A percentile compares a stretch with the other conserved stretches of the same genome.
phyloP scores from a whole-genome alignment of 2,888 invertebrate species.

The Nematopogon swammerdamellus region DNA sequence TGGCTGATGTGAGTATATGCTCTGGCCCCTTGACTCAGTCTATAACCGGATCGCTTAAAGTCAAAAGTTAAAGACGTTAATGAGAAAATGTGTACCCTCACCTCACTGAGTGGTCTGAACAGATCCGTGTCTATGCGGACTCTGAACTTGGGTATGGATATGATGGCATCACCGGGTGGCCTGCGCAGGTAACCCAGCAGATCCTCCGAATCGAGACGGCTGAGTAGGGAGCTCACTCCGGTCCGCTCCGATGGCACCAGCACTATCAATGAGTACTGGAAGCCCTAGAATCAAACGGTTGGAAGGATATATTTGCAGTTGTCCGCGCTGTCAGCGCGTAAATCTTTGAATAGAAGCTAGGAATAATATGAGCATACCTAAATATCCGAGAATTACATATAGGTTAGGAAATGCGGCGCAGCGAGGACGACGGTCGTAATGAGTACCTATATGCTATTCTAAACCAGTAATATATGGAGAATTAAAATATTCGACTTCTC shows the following conservation, averaged over 20 bases:
- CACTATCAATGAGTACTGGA: constrained; percentile 43
- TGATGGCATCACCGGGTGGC: constrained; percentile 21
- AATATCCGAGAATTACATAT: too few species aligned
- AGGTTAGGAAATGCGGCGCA: too few species aligned
- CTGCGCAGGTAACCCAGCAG: constrained; percentile 27
- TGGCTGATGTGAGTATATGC: too few species aligned
- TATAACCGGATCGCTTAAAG: too few species aligned
- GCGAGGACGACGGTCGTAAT: too few species aligned
- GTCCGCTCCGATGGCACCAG: constrained; percentile 33
- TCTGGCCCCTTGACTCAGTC: too few species aligned
- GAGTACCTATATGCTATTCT: too few species aligned
- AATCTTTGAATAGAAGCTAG: background rate
- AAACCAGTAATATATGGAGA: too few species aligned
- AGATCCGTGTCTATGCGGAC: constrained; percentile 35
- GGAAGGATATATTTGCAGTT: constrained; percentile 1
- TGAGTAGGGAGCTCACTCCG: constrained; percentile 23
- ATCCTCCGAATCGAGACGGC: constrained; percentile 22
- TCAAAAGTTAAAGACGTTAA: too few species aligned
- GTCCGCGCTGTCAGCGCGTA: background rate
- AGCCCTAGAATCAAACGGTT: constrained; percentile 30
- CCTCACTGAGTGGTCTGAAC: constrained; percentile 25
- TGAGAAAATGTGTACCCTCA: too few species aligned
- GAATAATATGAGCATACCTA: too few species aligned
- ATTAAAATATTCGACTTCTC: too few species aligned
- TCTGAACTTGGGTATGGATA: constrained; percentile 43